Percentiles rank a stretch among this genome's conserved stretches.
Conservation (phyloP, 2,113 vertebrate species). For the Mesoclemmys tuberculata region DNA sequence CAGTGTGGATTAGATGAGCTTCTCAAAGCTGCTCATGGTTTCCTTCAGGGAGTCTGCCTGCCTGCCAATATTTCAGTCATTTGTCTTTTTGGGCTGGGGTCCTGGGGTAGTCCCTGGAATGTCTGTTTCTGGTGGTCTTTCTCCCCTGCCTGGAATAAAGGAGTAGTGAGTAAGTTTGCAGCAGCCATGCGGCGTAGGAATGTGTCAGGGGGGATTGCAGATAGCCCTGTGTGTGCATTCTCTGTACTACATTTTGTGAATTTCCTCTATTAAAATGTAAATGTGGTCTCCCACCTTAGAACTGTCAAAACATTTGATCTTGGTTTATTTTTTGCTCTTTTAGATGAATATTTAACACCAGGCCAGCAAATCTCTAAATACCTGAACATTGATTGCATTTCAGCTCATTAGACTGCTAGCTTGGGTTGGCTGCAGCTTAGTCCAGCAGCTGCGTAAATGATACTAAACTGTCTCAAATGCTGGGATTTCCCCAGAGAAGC, state of each 20-base stretch:
- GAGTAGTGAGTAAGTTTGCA: neutral
- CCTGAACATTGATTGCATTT: neutral
- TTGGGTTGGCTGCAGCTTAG: rapidly evolving
- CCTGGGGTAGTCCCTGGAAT: neutral
- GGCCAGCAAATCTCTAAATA: constrained; percentile 3
- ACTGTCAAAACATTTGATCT: constrained; percentile 12
- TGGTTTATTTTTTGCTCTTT: neutral
- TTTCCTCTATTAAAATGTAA: constrained; percentile 29
- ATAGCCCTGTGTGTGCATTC: neutral
- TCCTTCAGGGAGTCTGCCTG: neutral
- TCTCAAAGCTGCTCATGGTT: neutral
- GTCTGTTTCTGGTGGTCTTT: neutral
- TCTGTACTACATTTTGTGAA: neutral
- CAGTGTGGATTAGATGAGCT: neutral
- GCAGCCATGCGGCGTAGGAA: rapidly evolving
- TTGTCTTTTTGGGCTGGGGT: neutral
- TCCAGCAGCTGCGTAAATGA: neutral
- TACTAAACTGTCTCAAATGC: rapidly evolving
- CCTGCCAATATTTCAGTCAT: rapidly evolving
- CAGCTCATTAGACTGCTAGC: neutral
- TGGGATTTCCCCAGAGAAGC: rapidly evolving
- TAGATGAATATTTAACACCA: constrained; percentile 51
- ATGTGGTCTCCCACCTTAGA: neutral
- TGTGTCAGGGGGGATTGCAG: rapidly evolving
- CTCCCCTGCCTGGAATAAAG: neutral